phyloP scores from a whole-genome alignment of 1,140 invertebrate species.

The Lepidostoma basale region DNA sequence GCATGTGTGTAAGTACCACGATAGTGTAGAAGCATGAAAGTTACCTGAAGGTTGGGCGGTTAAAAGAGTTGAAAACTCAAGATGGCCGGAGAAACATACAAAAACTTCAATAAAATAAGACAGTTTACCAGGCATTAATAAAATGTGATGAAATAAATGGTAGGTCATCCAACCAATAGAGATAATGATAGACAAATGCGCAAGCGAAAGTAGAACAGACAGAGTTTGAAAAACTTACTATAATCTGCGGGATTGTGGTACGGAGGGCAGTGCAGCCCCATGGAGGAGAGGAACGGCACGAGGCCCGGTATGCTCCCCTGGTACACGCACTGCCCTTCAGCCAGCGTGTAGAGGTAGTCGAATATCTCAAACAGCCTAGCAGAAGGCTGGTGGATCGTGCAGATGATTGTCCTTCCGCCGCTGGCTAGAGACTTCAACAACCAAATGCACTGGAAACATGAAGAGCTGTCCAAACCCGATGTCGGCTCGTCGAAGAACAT shows the following conservation, averaged over 20 bases:
- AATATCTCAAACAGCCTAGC: constrained; percentile 96
- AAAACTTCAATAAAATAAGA: too few relatives aligned
- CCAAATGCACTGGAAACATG: constrained; percentile 89
- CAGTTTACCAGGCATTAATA: too few relatives aligned
- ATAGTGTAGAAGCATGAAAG: too few relatives aligned
- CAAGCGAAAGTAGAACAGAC: too few relatives aligned
- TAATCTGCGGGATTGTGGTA: constrained; percentile 98
- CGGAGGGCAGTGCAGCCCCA: constrained; percentile 85
- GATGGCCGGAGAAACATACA: too few relatives aligned
- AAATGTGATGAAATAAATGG: too few relatives aligned
- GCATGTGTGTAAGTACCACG: too few relatives aligned
- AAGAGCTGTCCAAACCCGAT: constrained; percentile 92
- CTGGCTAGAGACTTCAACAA: constrained; percentile 78
- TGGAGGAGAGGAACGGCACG: constrained; percentile 83
- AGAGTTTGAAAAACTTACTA: too few relatives aligned
- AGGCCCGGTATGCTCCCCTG: constrained; percentile 80
- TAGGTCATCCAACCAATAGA: too few relatives aligned
- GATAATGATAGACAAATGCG: too few relatives aligned
- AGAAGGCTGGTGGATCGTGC: constrained; percentile 96
- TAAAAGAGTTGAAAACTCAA: too few relatives aligned
- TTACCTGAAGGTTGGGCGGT: too few relatives aligned
- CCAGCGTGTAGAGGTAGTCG: constrained; percentile 88
- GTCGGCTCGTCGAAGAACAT: constrained; percentile 98
- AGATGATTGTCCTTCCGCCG: constrained; percentile 89
- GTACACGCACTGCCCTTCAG: constrained; percentile 92